Base-by-base conservation (phyloP, 2,113 vertebrate species). In the Gracilinanus agilis region DNA sequence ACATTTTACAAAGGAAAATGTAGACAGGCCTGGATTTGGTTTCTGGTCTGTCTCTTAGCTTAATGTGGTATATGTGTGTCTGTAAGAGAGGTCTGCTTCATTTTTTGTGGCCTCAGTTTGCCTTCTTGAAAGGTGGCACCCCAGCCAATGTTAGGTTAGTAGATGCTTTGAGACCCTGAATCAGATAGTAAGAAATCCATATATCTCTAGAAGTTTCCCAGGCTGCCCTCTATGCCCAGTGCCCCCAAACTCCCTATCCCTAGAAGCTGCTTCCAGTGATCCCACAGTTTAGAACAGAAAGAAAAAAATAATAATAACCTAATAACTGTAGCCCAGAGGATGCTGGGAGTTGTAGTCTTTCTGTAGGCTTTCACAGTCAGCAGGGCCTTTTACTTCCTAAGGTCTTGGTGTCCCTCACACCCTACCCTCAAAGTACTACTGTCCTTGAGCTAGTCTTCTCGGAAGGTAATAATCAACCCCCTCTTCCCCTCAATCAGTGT, bases 121-220 rank as follows among this genome's bases (percentile, higher is more conserved):
- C 90, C 93, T 88, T 67, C 92, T 89, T 55, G 92, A 93, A 40
- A 58, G 61, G 49, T 25, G 88, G 9, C 27, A 34, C 27, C 25
- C 53, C 29, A 49, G 55, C 54, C 90, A 67, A 55, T 61, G 89
- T 89, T 23, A 56, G 91, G 56, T 40, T 58, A 44, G n/a, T 8
- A 44, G 56, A 90, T 53, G 23, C 24, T 88, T 44, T 56, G 29
- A 53, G 92, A 19, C 55, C 89, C 83, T 91, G 56, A 2, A 44
- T 53, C 29, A 6, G 56, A 16, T 13, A 0, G 0, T 0, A 67
- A 40, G 16, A 5, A 2, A 40, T 83, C n/a, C 34, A 83, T 83
- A 27, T 90, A 24, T 13, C 88, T 83, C 9, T 0, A 21, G 89
- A 40, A 55, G 55, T 0, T 54, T 54, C 40, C 61, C 27, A 44